phyloP scores from a whole-genome alignment of 2,888 invertebrate species.

The Drosophila incognita region DNA sequence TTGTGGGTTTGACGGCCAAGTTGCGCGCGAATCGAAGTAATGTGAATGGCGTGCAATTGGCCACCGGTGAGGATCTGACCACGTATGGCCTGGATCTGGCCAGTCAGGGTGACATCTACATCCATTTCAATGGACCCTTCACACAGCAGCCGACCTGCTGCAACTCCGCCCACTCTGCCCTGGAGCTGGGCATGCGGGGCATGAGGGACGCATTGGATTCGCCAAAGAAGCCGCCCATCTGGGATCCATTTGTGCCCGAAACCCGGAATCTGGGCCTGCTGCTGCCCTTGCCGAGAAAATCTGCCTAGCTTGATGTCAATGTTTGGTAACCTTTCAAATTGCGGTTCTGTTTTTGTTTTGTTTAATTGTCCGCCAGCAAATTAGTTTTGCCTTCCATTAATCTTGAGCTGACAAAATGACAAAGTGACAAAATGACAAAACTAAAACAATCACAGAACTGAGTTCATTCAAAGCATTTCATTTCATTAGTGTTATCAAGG shows the following conservation, averaged over 20 bases:
- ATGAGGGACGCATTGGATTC: slow-evolving; percentile 59
- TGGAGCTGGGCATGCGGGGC: slow-evolving; percentile 70
- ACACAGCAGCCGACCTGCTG: slow-evolving; percentile 56
- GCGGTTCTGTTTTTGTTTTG: slow-evolving; percentile 37
- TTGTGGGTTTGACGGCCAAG: slow-evolving; percentile 39
- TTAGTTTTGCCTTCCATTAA: slow-evolving; percentile 10
- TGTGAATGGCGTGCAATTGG: slow-evolving; percentile 29
- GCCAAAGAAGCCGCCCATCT: slow-evolving; percentile 49
- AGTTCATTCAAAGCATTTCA: slow-evolving; percentile 24
- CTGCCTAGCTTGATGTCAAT: slow-evolving; percentile 35
- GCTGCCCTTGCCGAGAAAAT: slow-evolving; percentile 13
- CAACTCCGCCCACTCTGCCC: slow-evolving; percentile 45
- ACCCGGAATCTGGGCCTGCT: slow-evolving; percentile 54
- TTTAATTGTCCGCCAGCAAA: slow-evolving; percentile 20
- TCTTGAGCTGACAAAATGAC: slow-evolving; percentile 13
- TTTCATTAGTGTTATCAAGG: slow-evolving; percentile 3
- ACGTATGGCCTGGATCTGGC: slow-evolving; percentile 61
- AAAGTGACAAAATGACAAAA: slow-evolving; percentile 23
- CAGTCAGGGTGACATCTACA: slow-evolving; percentile 67
- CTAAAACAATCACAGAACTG: slow-evolving; percentile 28
- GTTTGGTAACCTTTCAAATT: slow-evolving; percentile 45
- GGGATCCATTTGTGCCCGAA: slow-evolving; percentile 68
- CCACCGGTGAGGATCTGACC: slow-evolving; percentile 63
- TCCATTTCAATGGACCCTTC: slow-evolving; percentile 70
- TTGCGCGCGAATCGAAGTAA: slow-evolving; percentile 30